Percentiles rank a stretch among this genome's conserved stretches.
phyloP scores from a whole-genome alignment of 2,888 invertebrate species.

The Emmelina monodactyla region DNA sequence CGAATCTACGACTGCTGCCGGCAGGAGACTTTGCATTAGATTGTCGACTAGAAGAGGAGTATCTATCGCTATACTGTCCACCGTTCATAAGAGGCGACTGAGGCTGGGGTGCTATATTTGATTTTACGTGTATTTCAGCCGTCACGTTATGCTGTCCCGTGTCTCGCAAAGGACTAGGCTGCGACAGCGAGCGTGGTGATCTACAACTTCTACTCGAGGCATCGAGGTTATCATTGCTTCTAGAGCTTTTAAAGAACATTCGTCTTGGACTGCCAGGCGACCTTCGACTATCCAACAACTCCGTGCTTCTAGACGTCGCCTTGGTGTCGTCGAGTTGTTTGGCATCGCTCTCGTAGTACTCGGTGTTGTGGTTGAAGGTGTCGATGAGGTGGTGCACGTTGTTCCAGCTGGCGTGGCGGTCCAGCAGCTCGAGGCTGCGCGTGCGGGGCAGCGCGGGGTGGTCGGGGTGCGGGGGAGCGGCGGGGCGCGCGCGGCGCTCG shows the following conservation, averaged over 20 bases:
- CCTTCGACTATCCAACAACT: conserved; percentile 40
- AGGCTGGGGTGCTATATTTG: conserved; percentile 42
- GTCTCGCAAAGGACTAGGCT: conserved; percentile 23
- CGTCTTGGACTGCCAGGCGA: conserved; percentile 37
- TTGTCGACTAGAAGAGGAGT: conserved; percentile 38
- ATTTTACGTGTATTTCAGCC: conserved; percentile 55
- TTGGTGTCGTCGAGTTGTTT: conserved; percentile 49
- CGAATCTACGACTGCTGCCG: conserved; percentile 26
- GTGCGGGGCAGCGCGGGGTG: conserved; percentile 71
- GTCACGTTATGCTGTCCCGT: conserved; percentile 40
- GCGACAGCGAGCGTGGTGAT: conserved; percentile 26
- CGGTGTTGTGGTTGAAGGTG: conserved; percentile 42
- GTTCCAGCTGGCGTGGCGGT: conserved; percentile 54
- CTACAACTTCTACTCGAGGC: conserved; percentile 36
- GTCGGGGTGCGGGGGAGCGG: conserved; percentile 60
- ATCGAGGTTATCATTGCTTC: conserved; percentile 50
- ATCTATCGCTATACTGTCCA: conserved; percentile 36
- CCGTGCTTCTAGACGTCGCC: conserved; percentile 60
- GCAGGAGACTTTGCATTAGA: conserved; percentile 40
- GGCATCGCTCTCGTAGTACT: conserved; percentile 42
- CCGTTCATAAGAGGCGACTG: conserved; percentile 48
- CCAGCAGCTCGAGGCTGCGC: conserved; percentile 75
- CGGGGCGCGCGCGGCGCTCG: conserved; percentile 50
- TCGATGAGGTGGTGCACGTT: conserved; percentile 42
- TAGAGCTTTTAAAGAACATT: conserved; percentile 40